Base-by-base conservation (phyloP, 1,140 invertebrate species). In the Drosophila seguyi region DNA sequence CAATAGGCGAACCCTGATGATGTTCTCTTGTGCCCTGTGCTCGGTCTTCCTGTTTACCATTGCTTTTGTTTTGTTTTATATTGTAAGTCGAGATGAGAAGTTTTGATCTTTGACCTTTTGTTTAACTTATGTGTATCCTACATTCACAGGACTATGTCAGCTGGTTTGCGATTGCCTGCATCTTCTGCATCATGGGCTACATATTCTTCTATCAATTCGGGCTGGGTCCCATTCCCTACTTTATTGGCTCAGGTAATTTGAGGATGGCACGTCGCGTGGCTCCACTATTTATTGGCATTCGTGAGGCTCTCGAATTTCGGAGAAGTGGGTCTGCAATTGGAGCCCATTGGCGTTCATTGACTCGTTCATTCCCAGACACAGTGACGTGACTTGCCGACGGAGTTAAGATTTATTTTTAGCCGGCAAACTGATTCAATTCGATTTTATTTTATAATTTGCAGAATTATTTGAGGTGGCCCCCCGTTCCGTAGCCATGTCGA, bases 381-480 rank as follows among this genome's bases (percentile, higher is more conserved):
- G 6, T 31, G 36, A 10, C 31, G 31, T 36, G 45, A 22, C 18
- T 8, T 13, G 31, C n/a, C 56, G 36, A n/a, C 48, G 34, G 25
- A 39, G 47, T 57, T 27, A 41, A 18, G n/a, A 3, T 39, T 72
- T 61, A 53, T 72, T 71, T 53, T 53, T 53, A 44, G 13, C 44
- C 6, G 10, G 1, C 13, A 56, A 38, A 63, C 48, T 79, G 16
- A 78, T 63, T 72, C 6, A 41, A 39, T 38, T 53, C 18, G 50
- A 53, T 76, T 72, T n/a, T 50, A 25, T 29, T 79, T 59, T 47
- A 25, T n/a, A 55, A 55, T 83, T 92, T 92, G 71, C 93, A 92
- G 98, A 99, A 94, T 93, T 99, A 36, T 98, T 99, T 87, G 96
- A 97, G 77, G 96, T 98, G 67, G 96, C 95, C 3, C 96, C 97